A percentile compares a stretch with the other conserved stretches of the same genome.
Conservation (phyloP, 2,888 invertebrate species). For the Notodonta dromedarius region DNA sequence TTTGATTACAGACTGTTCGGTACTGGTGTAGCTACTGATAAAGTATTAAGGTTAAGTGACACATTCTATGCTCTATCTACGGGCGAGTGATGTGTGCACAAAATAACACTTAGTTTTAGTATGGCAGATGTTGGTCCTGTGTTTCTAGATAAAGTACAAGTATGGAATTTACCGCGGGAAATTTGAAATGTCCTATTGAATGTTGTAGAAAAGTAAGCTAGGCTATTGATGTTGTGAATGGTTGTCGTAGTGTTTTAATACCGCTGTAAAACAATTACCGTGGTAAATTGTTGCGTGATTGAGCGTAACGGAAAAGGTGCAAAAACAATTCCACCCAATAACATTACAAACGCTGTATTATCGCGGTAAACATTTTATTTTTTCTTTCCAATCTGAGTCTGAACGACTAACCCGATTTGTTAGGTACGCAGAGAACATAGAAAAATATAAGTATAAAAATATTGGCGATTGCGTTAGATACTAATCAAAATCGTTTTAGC, state of each 20-base stretch:
- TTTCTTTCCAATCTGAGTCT: neutral
- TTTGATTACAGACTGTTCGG: too few species aligned
- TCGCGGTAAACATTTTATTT: neutral
- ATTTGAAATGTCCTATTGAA: conserved; percentile 2
- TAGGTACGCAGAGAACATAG: too few species aligned
- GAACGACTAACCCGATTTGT: too few species aligned
- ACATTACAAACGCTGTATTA: neutral
- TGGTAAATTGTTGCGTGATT: neutral
- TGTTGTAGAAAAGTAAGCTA: neutral
- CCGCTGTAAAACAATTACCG: neutral
- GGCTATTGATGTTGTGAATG: conserved; percentile 5
- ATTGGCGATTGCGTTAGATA: neutral
- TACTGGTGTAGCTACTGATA: too few species aligned
- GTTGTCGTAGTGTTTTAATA: conserved; percentile 3
- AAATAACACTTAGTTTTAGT: too few species aligned
- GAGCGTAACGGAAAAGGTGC: neutral
- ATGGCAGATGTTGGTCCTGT: neutral
- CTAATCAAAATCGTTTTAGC: neutral
- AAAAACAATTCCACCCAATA: conserved; percentile 4
- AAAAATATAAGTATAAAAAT: too few species aligned
- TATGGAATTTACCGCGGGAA: neutral
- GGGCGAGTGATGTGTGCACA: too few species aligned
- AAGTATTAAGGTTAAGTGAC: too few species aligned
- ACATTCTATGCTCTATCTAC: too few species aligned
- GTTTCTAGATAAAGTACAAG: neutral